These are phyloP conservation scores for Gobio occitaniae DNA, from an alignment of 2,797 vertebrate species.

Conservation along the genomic window DNA sequence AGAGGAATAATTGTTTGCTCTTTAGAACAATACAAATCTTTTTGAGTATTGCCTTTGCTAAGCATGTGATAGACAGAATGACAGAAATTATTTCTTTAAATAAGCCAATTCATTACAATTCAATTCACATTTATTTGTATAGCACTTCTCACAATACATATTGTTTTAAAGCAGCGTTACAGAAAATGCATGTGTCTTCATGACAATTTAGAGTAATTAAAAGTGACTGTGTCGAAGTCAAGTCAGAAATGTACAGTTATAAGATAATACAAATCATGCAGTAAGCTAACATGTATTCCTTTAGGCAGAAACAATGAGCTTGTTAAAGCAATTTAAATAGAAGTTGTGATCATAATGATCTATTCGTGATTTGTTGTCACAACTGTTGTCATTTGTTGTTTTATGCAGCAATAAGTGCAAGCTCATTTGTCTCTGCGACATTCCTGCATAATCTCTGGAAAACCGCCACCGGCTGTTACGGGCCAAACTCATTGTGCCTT, in stretches of 20 bases:
- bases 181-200: not conserved
- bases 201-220: not conserved
- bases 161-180: not conserved
- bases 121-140: not conserved
- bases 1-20: not conserved
- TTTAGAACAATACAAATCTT: constrained; percentile 4
- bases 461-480: constrained; percentile 15
- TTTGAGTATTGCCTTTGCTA: not conserved
- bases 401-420: not conserved
- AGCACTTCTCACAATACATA: not conserved
- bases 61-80: not conserved
- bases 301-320: not conserved
- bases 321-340: not conserved
- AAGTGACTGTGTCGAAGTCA: not conserved
- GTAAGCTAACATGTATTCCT: not conserved
- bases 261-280: not conserved
- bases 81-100: not conserved
- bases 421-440: constrained; percentile 25
- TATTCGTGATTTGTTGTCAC: not conserved
- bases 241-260: not conserved
- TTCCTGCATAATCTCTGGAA: constrained; percentile 37
- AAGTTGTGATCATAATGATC: not conserved
- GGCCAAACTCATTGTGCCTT: not conserved
- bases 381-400: constrained; percentile 1
- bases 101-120: not conserved